Percentiles rank a stretch among this genome's conserved stretches.
These are phyloP conservation scores for Chlorocebus sabaeus DNA, from an alignment of 2,113 vertebrate genomes.

Conservation along the genomic window DNA sequence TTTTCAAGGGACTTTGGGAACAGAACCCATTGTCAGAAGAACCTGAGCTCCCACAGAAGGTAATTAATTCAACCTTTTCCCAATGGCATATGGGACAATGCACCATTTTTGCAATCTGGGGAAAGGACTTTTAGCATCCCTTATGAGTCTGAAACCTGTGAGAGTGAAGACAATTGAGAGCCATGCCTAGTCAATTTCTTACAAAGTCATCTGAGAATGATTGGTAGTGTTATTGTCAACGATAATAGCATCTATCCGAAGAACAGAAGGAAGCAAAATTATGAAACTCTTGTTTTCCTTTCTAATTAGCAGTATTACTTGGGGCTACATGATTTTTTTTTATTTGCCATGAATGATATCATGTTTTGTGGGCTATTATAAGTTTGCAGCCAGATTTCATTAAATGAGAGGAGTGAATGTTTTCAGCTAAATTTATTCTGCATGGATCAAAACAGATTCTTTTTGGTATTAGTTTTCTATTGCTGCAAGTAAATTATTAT, in stretches of 20 bases:
- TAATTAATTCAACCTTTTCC: neutral
- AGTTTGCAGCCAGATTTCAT: slow-evolving; percentile 42
- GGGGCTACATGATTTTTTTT: slow-evolving; percentile 23
- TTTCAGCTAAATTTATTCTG: slow-evolving; percentile 45
- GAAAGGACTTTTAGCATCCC: neutral
- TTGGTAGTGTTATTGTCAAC: slow-evolving; percentile 26
- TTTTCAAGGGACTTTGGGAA: neutral
- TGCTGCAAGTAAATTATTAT: slow-evolving; percentile 19
- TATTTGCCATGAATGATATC: slow-evolving; percentile 31
- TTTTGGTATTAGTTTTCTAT: slow-evolving; percentile 31
- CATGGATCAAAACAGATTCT: neutral
- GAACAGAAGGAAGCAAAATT: slow-evolving; percentile 59
- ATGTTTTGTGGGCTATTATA: slow-evolving; percentile 28
- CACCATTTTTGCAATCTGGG: neutral
- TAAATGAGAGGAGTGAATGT: slow-evolving; percentile 31
- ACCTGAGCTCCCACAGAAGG: neutral
- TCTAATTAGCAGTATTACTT: slow-evolving; percentile 62
- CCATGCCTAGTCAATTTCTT: slow-evolving; percentile 25
- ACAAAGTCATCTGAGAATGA: slow-evolving; percentile 41
- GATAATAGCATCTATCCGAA: slow-evolving; percentile 6
- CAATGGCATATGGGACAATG: no score
- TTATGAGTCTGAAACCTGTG: neutral
- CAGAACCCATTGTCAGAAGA: neutral
- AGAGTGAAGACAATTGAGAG: neutral
- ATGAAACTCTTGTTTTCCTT: slow-evolving; percentile 50